Conservation (phyloP, 2,888 invertebrate genomes). For the Hirtodrosophila duncani region DNA sequence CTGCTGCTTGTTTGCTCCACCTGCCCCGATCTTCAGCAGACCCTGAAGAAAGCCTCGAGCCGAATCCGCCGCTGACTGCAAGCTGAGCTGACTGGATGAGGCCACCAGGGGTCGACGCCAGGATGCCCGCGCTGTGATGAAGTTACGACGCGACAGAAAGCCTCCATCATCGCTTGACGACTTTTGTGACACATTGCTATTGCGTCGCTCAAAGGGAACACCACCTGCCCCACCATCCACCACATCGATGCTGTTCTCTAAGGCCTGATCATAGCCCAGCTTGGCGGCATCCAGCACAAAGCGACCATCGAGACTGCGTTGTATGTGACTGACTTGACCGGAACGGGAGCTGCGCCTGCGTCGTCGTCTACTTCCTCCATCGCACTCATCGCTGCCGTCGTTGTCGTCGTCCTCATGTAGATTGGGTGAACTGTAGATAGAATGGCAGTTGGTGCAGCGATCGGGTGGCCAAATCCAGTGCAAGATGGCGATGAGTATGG, state of each 20-base stretch:
- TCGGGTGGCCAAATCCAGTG: slow-evolving; percentile 89
- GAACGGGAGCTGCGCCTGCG: no score
- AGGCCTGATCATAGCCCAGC: slow-evolving; percentile 34
- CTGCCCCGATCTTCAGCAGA: slow-evolving; percentile 70
- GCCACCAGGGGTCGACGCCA: slow-evolving; percentile 84
- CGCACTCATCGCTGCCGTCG: slow-evolving; percentile 67
- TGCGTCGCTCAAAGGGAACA: slow-evolving; percentile 76
- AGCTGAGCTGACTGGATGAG: slow-evolving; percentile 83
- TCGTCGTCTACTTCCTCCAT: slow-evolving; percentile 12
- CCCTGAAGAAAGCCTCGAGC: slow-evolving; percentile 80
- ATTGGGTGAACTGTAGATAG: slow-evolving; percentile 77
- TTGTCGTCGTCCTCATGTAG: slow-evolving; percentile 75
- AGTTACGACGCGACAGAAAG: slow-evolving; percentile 83
- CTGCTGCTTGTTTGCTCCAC: slow-evolving; percentile 27
- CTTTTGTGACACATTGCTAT: slow-evolving; percentile 80
- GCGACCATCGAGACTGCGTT: slow-evolving; percentile 86
- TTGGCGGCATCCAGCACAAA: slow-evolving; percentile 80
- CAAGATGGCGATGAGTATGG: slow-evolving; percentile 83
- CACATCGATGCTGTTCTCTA: slow-evolving; percentile 41
- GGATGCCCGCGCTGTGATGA: slow-evolving; percentile 81
- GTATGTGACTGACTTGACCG: slow-evolving; percentile 84
- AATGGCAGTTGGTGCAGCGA: slow-evolving; percentile 81
- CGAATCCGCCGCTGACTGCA: slow-evolving; percentile 83
- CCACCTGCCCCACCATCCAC: slow-evolving; percentile 48
- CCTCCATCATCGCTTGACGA: slow-evolving; percentile 91